phyloP scores from a whole-genome alignment of 2,888 invertebrate species.

The Parelbella ahira region DNA sequence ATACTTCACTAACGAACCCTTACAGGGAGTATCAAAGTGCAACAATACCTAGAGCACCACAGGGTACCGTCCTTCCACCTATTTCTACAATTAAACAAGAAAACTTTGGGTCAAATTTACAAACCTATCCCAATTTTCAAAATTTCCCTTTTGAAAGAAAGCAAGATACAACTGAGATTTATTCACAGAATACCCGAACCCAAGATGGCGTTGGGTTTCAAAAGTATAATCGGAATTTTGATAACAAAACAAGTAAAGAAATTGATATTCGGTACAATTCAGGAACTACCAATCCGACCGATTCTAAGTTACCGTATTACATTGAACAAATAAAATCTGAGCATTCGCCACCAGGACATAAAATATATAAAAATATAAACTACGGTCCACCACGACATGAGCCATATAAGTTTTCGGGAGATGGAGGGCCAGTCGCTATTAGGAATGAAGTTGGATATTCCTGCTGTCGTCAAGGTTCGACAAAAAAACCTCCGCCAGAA shows the following conservation, averaged over 20 bases:
- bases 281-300: constrained; percentile 40
- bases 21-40: constrained; percentile 59
- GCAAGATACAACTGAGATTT: constrained; percentile 46
- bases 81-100: constrained; percentile 78
- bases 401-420: constrained; percentile 83
- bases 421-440: constrained; percentile 84
- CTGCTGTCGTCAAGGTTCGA: constrained; percentile 87
- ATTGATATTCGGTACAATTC: constrained; percentile 39
- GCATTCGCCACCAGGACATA: constrained; percentile 75
- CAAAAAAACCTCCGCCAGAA: constrained; percentile 85
- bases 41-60: constrained; percentile 43
- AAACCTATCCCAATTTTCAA: constrained; percentile 58
- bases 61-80: constrained; percentile 64
- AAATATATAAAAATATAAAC: constrained; percentile 72
- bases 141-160: constrained; percentile 56
- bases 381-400: constrained; percentile 65
- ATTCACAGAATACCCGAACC: constrained; percentile 49
- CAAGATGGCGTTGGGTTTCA: constrained; percentile 69
- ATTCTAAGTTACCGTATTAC: constrained; percentile 68
- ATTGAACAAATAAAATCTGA: constrained; percentile 78
- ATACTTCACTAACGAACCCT: constrained; percentile 42
- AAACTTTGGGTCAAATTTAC: constrained; percentile 60
- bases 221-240: constrained; percentile 59
- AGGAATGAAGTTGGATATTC: constrained; percentile 84
- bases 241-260: constrained; percentile 48